Base-by-base conservation (phyloP, 2,113 vertebrate genomes). In the Channa maculata region DNA sequence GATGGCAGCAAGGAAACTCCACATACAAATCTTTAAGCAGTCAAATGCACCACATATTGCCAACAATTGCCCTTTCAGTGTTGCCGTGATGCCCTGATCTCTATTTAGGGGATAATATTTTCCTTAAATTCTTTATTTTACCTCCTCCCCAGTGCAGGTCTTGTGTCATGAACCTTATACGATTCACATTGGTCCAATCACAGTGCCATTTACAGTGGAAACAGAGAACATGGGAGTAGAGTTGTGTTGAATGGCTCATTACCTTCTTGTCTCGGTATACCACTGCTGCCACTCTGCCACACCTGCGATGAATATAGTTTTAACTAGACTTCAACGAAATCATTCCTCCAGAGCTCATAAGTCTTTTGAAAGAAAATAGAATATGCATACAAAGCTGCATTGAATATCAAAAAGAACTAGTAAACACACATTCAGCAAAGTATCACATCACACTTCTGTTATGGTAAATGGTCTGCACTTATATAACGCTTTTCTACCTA, bases 241-340 rank as follows among this genome's bases (percentile, higher is more conserved):
- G 24, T 74, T 79, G 58, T 72, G 73, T 80, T 88, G 65, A 89
- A 82, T 58, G 87, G 75, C 71, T 89, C 84, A 48, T 71, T 76
- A 80, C 79, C 73, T 34, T 84, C 65, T 65, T 75, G 66, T 73
- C 50, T 58, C 24, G 34, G 33, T 71, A 71, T 71, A 71, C 65
- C 60, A 15, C 37, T n/a, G 45, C 54, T 77, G 64, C 72, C 4
- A 4, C 46, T 44, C 8, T 69, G 75, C 67, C 75, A 77, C 58
- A 38, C 63, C 14, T 81, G 44, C 15, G 10, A 55, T 73, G 73
- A 39, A 86, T 71, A 68, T 70, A 73, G 65, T 74, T 75, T 65
- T 71, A 66, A 75, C 63, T 55, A 52, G 57, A 65, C 62, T 52
- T 57, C 8, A 48, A 49, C 64, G 57, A 65, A 77, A 84, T 77